A percentile compares a stretch with the other conserved stretches of the same genome.
Conservation (phyloP, 1,140 invertebrate species). For the Melipona quadrifasciata region DNA sequence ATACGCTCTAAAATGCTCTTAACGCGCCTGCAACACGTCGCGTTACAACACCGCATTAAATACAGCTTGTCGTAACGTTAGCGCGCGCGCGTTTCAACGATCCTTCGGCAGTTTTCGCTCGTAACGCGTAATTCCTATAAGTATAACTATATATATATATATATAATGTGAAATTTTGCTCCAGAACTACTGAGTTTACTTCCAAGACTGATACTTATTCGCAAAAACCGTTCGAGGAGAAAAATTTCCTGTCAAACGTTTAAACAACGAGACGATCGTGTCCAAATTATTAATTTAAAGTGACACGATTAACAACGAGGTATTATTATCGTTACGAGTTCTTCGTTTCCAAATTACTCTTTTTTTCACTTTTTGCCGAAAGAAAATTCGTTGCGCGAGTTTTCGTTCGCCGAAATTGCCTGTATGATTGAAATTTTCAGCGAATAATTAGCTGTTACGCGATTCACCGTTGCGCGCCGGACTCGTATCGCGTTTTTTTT, state of each 20-base stretch:
- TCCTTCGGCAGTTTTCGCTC: background rate
- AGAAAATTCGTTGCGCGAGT: background rate
- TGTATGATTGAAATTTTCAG: background rate
- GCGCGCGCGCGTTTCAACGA: background rate
- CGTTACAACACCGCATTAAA: background rate
- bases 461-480: background rate
- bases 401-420: background rate
- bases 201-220: background rate
- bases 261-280: too few relatives aligned
- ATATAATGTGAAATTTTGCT: background rate
- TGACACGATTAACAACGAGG: background rate
- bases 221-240: too few relatives aligned
- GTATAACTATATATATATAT: too few relatives aligned
- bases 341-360: background rate
- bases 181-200: background rate
- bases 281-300: conserved; percentile 15
- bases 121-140: background rate
- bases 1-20: conserved; percentile 7
- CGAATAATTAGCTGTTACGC: conserved; percentile 9
- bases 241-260: too few relatives aligned
- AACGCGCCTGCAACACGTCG: background rate
- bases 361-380: background rate
- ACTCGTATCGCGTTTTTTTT: too few relatives aligned
- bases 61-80: conserved; percentile 1
- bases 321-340: background rate